Evolutionary conservation across 2,113 vertebrate species (phyloP), one percentile per base, ranked within the genome.

Genomic region (Crotalus helleri): DNA sequence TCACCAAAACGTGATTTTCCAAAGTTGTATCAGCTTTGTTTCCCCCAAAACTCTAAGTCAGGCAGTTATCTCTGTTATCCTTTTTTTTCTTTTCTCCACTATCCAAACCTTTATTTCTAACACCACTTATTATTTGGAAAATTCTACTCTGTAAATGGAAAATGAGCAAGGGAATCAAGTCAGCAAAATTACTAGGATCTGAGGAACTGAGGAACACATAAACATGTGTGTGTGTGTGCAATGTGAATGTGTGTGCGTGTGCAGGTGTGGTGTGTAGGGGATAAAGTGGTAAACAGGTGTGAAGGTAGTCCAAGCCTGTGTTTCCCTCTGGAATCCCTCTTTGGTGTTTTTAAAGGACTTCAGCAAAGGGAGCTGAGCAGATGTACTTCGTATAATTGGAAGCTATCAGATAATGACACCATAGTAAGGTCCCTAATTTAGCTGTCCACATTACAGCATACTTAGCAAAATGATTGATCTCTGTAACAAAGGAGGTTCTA

Each of bases 401-500:
- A 90, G 61, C 44, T 90, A 33, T 33, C 24, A 39, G 90, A 74
- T n/a, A n/a, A 51, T 90, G 90, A 53, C 55, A 55, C 69, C 23
- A 54, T 61, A 51, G 55, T 10, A 87, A n/a, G 55, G 19, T 87
- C 85, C 53, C 57, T 85, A 85, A 91, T 74, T 81, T 53, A 91
- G 69, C 33, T 85, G 90, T 54, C 61, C 46, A 29, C 24, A 44
- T 39, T 54, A 44, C 74, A 58, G 53, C 53, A 85, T 91, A 85
- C 33, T 85, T 58, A 58, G 55, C 39, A 69, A 33, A 85, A 86
- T 86, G 74, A 86, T 91, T 91, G n/a, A 85, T 91, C 81, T 91
- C 74, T 51, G 29, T 74, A 81, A 57, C 53, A 55, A 91, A 91
- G 21, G 23, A 91, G 53, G 11, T 15, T 85, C 69, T 85, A 44